These are phyloP conservation scores for Porites australiensis DNA, from an alignment of 64 coral and sea anemone species.

Conservation along the genomic window DNA sequence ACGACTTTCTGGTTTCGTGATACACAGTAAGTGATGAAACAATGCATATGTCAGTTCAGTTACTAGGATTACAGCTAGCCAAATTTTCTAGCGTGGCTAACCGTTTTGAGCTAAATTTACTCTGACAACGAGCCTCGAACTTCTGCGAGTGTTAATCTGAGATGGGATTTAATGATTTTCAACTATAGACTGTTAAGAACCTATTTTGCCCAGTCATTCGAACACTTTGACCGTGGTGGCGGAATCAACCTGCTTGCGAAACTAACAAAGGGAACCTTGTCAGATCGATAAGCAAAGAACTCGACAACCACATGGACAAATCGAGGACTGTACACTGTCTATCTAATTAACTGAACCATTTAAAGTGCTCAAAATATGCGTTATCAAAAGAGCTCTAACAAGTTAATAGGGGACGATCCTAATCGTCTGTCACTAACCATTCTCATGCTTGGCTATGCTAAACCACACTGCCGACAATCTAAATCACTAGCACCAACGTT, in stretches of 20 bases:
- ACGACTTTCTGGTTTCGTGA: background rate
- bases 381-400: slow-evolving; percentile 1
- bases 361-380: background rate
- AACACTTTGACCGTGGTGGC: too few species aligned
- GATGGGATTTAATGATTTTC: background rate
- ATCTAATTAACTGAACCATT: too few species aligned
- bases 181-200: background rate
- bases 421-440: background rate
- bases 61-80: background rate
- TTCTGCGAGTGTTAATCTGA: background rate
- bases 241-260: too few species aligned
- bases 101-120: background rate
- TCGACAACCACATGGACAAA: background rate
- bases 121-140: slow-evolving; percentile 3
- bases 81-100: background rate
- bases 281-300: background rate
- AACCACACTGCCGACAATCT: background rate
- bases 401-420: slow-evolving; percentile 1
- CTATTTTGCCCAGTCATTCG: too few species aligned
- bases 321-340: too few species aligned
- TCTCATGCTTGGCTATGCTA: slow-evolving; percentile 1
- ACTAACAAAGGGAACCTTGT: background rate
- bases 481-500: background rate
- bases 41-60: background rate
- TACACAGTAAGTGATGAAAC: background rate